Percentiles rank a stretch among this genome's conserved stretches.
phyloP scores from a whole-genome alignment of 64 coral and sea anemone species.

The Exaiptasia diaphana region DNA sequence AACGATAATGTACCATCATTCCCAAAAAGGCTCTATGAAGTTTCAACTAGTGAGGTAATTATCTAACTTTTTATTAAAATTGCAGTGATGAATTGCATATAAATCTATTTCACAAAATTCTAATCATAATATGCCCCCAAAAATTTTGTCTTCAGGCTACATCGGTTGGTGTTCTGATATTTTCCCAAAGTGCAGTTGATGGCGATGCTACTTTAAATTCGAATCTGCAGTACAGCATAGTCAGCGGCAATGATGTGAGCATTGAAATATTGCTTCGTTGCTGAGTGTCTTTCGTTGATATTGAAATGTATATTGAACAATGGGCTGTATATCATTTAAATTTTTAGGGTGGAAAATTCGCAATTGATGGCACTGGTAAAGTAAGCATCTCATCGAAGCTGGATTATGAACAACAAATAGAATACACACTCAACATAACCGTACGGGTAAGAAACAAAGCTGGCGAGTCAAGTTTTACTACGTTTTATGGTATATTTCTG shows the following conservation, averaged over 20 bases:
- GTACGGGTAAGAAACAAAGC: neutral
- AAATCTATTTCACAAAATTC: neutral
- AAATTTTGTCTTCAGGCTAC: neutral
- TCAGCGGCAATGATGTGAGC: slow-evolving; percentile 1
- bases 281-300: neutral
- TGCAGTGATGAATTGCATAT: neutral
- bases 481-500: neutral
- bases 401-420: neutral
- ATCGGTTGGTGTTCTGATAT: neutral
- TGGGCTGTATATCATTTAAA: too few species aligned
- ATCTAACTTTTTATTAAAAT: too few species aligned
- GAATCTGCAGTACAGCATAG: neutral
- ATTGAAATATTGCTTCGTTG: neutral
- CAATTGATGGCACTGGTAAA: neutral
- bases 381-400: neutral
- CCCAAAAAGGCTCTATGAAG: neutral
- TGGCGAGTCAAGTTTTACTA: neutral
- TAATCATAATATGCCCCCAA: neutral
- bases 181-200: neutral
- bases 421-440: neutral
- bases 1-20: neutral
- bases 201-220: neutral
- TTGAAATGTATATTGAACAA: neutral
- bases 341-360: neutral
- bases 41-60: neutral